phyloP scores from a whole-genome alignment of 1,140 invertebrate species.

The Papilio helenus region DNA sequence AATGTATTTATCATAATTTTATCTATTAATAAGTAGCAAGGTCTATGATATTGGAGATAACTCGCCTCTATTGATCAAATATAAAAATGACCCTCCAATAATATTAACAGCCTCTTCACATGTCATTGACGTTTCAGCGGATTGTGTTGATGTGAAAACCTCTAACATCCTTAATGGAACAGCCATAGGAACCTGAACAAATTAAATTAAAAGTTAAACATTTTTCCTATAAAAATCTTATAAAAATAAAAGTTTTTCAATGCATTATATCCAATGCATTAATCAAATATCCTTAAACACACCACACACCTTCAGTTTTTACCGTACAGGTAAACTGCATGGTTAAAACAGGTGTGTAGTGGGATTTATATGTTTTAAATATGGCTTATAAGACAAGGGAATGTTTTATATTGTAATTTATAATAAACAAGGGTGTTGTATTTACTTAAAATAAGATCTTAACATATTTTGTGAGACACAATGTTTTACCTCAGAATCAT shows the following conservation, averaged over 20 bases:
- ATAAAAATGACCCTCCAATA: slow-evolving; percentile 75
- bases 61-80: slow-evolving; percentile 74
- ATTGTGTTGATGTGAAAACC: slow-evolving; percentile 87
- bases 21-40: neutral
- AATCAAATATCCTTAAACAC: too few relatives aligned
- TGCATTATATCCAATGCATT: too few relatives aligned
- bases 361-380: too few relatives aligned
- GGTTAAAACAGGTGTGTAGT: too few relatives aligned
- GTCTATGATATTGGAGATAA: neutral
- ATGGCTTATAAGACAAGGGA: too few relatives aligned
- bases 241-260: too few relatives aligned
- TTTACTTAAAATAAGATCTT: neutral
- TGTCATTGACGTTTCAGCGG: slow-evolving; percentile 79
- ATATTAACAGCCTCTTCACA: slow-evolving; percentile 73
- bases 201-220: slow-evolving; percentile 43
- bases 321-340: too few relatives aligned
- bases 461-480: neutral
- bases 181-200: slow-evolving; percentile 84
- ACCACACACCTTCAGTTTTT: too few relatives aligned
- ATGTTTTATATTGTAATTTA: too few relatives aligned
- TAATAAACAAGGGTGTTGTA: neutral
- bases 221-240: too few relatives aligned
- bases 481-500: slow-evolving; percentile 69
- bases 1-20: neutral
- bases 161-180: slow-evolving; percentile 91